Conservation (phyloP, 2,888 invertebrate genomes). For the Pseudeuparius sepicola region DNA sequence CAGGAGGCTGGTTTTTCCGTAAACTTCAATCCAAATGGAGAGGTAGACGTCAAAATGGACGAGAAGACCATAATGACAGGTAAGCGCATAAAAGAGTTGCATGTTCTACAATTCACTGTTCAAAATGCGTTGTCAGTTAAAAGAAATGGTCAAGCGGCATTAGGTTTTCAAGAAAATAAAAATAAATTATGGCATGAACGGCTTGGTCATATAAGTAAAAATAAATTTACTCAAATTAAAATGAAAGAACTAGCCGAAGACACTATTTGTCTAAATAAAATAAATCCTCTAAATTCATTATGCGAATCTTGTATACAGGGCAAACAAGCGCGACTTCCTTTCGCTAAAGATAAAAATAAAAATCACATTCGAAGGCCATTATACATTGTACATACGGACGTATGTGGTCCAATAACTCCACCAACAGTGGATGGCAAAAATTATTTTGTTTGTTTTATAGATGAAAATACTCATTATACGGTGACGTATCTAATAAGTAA, state of each 20-base stretch:
- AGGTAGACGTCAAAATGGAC: constrained; percentile 20
- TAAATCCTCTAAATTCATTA: constrained; percentile 14
- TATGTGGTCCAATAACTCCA: constrained; percentile 18
- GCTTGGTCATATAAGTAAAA: constrained; percentile 13
- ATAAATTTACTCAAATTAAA: constrained; percentile 15
- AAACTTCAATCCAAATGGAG: constrained; percentile 27
- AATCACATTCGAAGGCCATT: constrained; percentile 15
- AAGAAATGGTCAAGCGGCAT: constrained; percentile 20
- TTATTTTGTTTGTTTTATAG: constrained; percentile 32
- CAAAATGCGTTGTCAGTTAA: constrained; percentile 20
- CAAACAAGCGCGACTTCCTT: constrained; percentile 18
- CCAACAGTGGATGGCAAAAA: constrained; percentile 27
- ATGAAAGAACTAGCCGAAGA: constrained; percentile 8
- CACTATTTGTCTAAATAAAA: constrained; percentile 10
- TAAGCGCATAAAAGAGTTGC: constrained; percentile 24
- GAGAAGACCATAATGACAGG: constrained; percentile 23
- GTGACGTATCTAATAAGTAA: constrained; percentile 26
- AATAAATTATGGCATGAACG: constrained; percentile 16
- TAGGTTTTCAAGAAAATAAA: no score
- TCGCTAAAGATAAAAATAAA: no score
- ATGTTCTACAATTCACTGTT: constrained; percentile 18
- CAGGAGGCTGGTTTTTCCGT: constrained; percentile 26
- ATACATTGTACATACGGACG: constrained; percentile 17
- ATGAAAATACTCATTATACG: constrained; percentile 32
- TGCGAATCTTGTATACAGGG: constrained; percentile 19